Percentiles rank a stretch among this genome's conserved stretches.
These are phyloP conservation scores for Malthinus flaveolus DNA, from an alignment of 2,888 invertebrate species.

Conservation along the genomic window DNA sequence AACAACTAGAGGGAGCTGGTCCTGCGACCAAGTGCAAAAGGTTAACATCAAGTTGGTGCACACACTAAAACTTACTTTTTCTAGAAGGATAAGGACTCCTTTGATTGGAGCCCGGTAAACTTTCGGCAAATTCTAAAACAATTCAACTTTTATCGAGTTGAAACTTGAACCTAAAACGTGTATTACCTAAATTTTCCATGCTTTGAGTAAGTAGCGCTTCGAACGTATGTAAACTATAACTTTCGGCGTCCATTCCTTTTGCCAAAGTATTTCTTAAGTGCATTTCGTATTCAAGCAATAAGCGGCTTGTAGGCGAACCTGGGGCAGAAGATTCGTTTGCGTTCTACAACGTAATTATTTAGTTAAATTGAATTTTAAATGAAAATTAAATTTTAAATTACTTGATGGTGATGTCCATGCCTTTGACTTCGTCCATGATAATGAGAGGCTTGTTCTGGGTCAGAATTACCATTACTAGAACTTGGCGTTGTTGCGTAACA, in stretches of 20 bases:
- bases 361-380: slow-evolving; percentile 3
- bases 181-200: slow-evolving; percentile 89
- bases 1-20: slow-evolving; percentile 64
- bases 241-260: slow-evolving; percentile 94
- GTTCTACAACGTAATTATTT: slow-evolving; percentile 50
- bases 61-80: slow-evolving; percentile 69
- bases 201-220: slow-evolving; percentile 91
- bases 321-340: slow-evolving; percentile 75
- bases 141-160: not conserved
- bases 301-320: slow-evolving; percentile 80
- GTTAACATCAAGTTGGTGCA: slow-evolving; percentile 17
- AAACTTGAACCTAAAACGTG: not conserved
- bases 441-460: slow-evolving; percentile 74
- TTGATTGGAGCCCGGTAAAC: slow-evolving; percentile 80
- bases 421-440: slow-evolving; percentile 62
- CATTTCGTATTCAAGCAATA: slow-evolving; percentile 91
- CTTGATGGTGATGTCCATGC: slow-evolving; percentile 68
- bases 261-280: slow-evolving; percentile 89
- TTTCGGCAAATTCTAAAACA: slow-evolving; percentile 81
- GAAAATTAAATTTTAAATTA: slow-evolving; percentile 43
- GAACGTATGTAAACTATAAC: slow-evolving; percentile 91
- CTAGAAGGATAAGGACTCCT: slow-evolving; percentile 84
- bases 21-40: slow-evolving; percentile 45
- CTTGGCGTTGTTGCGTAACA: slow-evolving; percentile 94
- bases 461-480: slow-evolving; percentile 90